These are phyloP conservation scores for Malurus alboscapulatus DNA, from an alignment of 2,113 vertebrate species.

Conservation along the genomic window DNA sequence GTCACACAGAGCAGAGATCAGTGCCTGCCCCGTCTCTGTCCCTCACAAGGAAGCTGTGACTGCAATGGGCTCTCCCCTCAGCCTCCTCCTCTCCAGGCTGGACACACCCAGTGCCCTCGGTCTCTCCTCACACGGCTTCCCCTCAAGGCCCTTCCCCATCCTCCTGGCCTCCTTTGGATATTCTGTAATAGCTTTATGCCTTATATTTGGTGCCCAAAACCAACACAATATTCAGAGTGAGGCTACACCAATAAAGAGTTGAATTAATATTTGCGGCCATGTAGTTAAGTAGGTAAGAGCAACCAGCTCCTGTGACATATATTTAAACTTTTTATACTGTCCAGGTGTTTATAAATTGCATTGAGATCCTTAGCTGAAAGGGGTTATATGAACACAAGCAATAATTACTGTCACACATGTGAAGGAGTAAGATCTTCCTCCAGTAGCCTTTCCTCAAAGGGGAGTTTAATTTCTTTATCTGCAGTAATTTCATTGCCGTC, in stretches of 20 bases:
- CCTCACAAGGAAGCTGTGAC: accelerated
- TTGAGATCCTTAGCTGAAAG: background rate
- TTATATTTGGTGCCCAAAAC: background rate
- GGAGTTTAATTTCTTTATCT: background rate
- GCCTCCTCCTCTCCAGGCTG: background rate
- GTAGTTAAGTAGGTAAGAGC: background rate
- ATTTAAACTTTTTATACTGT: background rate
- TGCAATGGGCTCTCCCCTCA: background rate
- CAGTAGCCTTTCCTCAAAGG: background rate
- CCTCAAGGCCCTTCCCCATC: background rate
- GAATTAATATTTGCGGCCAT: background rate
- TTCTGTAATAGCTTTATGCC: background rate
- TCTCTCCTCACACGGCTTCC: accelerated
- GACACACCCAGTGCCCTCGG: accelerated
- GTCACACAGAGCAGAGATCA: background rate
- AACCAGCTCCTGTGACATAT: background rate
- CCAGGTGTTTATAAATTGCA: background rate
- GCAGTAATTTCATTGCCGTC: background rate
- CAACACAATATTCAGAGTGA: background rate
- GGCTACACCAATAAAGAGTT: accelerated
- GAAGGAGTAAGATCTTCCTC: background rate
- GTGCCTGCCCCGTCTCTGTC: background rate
- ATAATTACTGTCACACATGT: background rate
- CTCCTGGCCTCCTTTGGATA: background rate
- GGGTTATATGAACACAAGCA: background rate